Evolutionary conservation across 2,797 vertebrate genomes (phyloP).

Genomic region (Enoplosus armatus): DNA sequence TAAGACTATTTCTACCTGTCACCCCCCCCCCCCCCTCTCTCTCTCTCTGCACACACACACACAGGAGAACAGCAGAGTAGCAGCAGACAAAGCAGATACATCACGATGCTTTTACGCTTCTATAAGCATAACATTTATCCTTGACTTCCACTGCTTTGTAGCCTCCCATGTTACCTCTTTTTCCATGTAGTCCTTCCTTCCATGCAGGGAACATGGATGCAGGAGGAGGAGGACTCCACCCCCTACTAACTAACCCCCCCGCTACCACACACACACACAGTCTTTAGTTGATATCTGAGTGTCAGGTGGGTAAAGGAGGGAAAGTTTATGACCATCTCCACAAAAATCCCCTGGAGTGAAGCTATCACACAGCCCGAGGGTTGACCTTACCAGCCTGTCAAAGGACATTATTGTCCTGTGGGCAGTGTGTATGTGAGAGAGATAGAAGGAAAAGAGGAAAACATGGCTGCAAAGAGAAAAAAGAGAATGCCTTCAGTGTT

Average conservation of each 20-base stretch:
- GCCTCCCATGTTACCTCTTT: slow-evolving; percentile 16
- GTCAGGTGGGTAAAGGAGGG: slow-evolving; percentile 39
- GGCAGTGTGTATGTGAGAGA: slow-evolving; percentile 26
- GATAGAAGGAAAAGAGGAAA: slow-evolving; percentile 2
- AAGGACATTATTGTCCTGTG: slow-evolving; percentile 66
- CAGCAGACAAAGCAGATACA: slow-evolving; percentile 22
- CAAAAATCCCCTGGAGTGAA: slow-evolving; percentile 63
- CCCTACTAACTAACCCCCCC: not conserved
- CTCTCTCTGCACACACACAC: not conserved
- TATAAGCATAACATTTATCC: slow-evolving; percentile 35
- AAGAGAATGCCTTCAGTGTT: slow-evolving; percentile 15
- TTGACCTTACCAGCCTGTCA: slow-evolving; percentile 79
- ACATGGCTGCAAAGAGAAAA: slow-evolving; percentile 13
- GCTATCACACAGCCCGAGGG: slow-evolving; percentile 59
- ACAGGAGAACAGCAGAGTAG: not conserved
- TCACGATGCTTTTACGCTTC: slow-evolving; percentile 28
- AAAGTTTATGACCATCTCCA: slow-evolving; percentile 42
- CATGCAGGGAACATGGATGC: slow-evolving; percentile 8
- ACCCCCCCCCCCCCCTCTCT: not conserved
- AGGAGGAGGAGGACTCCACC: not conserved
- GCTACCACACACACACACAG: not conserved
- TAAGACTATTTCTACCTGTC: slow-evolving; percentile 11
- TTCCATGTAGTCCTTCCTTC: slow-evolving; percentile 1
- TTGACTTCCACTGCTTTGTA: slow-evolving; percentile 3
- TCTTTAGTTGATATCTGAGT: slow-evolving; percentile 25